Evolutionary conservation across 2,113 vertebrate species (phyloP), one percentile per base, ranked within the genome.

Genomic region (Entelurus aequoreus): DNA sequence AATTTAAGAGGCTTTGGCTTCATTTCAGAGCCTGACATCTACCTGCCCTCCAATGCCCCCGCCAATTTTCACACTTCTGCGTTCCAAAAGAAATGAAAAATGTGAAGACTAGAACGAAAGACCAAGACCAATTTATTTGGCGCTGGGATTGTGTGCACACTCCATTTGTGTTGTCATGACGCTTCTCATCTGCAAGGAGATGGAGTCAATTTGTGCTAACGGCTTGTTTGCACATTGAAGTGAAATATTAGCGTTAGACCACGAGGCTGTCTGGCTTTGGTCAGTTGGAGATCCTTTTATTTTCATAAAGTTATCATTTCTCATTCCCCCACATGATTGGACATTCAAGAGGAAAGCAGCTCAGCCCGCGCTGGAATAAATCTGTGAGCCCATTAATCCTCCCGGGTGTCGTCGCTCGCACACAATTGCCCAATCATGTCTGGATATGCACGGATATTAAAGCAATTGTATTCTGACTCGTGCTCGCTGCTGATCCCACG

Each of bases 301-400:
- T 91, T 87, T 88, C 73, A 88, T 84, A 83, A 83, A 70, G 72
- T 88, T 88, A 88, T 88, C 77, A 72, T 88, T 83, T 89, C 80
- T 84, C 71, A 87, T 89, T 90, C 87, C 83, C 83, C 83, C 72
- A 62, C 79, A 80, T 91, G 90, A 91, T 91, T 89, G 84, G 81
- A 86, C 87, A 87, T 91, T 91, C 88, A 90, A 88, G 87, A 77
- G 83, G 81, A 88, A 89, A 90, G 89, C 86, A 91, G 90, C 87
- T 87, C 85, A 86, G 88, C 89, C 90, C 89, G 91, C 90, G 90
- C 89, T 79, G 53, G 68, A 73, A 71, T 88, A 90, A 90, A 92
- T 91, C 89, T 89, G 76, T 74, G 62, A 76, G 74, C 79, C 81
- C 86, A 92, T 92, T 91, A 92, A 90, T 90, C 89, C 84, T 62